Evolutionary conservation across 2,797 vertebrate species (phyloP), one percentile per base, ranked within the genome.

Genomic region (Bradypus variegatus): DNA sequence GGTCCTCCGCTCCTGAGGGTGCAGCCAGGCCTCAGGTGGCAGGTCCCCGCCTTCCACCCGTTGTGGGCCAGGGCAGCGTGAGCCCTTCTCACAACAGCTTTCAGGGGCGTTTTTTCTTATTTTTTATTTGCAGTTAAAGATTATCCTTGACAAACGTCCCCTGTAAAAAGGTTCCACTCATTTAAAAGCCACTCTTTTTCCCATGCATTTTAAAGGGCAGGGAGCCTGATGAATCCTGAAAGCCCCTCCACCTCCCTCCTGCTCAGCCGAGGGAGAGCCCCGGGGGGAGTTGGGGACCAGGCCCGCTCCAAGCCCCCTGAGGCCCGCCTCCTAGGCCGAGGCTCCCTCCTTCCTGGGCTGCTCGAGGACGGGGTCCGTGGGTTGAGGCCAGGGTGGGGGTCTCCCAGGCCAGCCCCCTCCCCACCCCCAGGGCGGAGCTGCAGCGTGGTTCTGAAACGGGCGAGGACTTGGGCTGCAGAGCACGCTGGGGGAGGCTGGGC

Each of bases 111-210:
- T 23, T 41, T 45, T 31, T 2, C 67, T 50, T 84, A 36, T 41
- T 78, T 85, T 62, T 78, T 93, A 19, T 89, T 86, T 93, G 12
- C 83, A 92, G 81, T 93, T 94, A 89, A 88, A 89, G 33, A 89
- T 62, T 93, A 90, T 41, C 91, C 76, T 96, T 86, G 67, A 92
- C 95, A 93, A 84, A 38, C 0, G 29, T 90, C 89, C 41, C 27
- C 27, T 70, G 91, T 41, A 94, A 95, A 95, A 95, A 96, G 91
- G 58, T 78, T 85, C 15, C 62, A 23, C 92, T 91, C 75, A 89
- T 93, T 79, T 86, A 89, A 96, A 94, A 80, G 23, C 25, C 86
- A 2, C n/a, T 65, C 11, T 76, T 62, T 14, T 12, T 53, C 93
- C 94, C 2, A 10, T n/a, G 82, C 67, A 84, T 80, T 62, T 86